These are phyloP conservation scores for Autographa pulchrina DNA, from an alignment of 2,888 invertebrate genomes.

Conservation along the genomic window DNA sequence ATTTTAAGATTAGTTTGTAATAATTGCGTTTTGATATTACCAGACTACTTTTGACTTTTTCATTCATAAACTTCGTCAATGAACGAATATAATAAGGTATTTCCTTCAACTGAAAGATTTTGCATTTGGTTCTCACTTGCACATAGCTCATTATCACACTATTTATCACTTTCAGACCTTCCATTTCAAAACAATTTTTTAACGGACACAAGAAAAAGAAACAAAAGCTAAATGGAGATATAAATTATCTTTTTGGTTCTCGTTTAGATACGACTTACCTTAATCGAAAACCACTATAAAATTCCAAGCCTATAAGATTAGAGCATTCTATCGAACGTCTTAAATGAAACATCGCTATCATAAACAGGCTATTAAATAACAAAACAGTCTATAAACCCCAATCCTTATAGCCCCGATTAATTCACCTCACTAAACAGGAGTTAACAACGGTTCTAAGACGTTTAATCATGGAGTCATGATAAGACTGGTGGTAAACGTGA, in stretches of 20 bases:
- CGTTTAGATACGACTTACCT: background rate
- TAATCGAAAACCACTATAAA: slow-evolving; percentile 1
- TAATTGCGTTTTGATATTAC: background rate
- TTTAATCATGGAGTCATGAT: slow-evolving; percentile 59
- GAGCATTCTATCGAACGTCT: slow-evolving; percentile 43
- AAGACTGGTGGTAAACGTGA: slow-evolving; percentile 57
- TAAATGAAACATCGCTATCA: slow-evolving; percentile 49
- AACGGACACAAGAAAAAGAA: no score
- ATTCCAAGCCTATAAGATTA: slow-evolving; percentile 6
- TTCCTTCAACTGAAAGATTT: no score
- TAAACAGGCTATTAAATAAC: slow-evolving; percentile 58
- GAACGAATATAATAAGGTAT: no score
- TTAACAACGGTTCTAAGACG: slow-evolving; percentile 40
- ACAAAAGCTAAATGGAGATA: no score
- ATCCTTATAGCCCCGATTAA: slow-evolving; percentile 53
- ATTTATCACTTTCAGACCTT: no score
- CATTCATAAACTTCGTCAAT: background rate
- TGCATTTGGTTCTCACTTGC: no score
- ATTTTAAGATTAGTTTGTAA: background rate
- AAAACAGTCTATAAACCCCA: slow-evolving; percentile 58
- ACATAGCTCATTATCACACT: no score
- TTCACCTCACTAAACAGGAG: slow-evolving; percentile 58
- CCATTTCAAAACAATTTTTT: no score
- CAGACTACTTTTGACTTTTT: background rate
- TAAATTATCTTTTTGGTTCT: background rate